Percentiles rank a stretch among this genome's conserved stretches.
These are phyloP conservation scores for Equus przewalskii DNA, from an alignment of 2,113 vertebrate species.

Conservation along the genomic window DNA sequence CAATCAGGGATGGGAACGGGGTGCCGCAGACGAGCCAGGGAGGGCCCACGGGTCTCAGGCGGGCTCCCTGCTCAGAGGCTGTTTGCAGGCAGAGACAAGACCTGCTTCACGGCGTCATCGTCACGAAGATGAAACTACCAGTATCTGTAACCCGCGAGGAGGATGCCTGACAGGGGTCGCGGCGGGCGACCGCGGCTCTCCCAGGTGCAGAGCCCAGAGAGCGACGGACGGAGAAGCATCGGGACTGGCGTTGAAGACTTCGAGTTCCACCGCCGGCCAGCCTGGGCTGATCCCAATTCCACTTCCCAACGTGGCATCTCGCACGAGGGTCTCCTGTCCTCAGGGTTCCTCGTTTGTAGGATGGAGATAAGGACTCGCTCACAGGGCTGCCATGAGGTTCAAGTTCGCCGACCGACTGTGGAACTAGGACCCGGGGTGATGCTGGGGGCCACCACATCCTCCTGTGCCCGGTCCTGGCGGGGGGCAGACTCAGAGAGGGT, in stretches of 20 bases:
- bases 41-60: not conserved
- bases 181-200: not conserved
- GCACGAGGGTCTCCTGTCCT: not conserved
- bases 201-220: not conserved
- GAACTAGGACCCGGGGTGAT: not conserved
- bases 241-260: not conserved
- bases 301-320: rapidly evolving
- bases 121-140: not conserved
- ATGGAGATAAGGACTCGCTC: not conserved
- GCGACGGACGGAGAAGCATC: rapidly evolving
- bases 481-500: not conserved
- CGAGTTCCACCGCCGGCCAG: not conserved
- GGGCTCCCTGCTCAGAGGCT: rapidly evolving
- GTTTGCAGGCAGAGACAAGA: not conserved
- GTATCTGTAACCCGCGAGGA: not conserved
- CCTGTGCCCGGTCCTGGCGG: not conserved
- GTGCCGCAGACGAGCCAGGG: not conserved
- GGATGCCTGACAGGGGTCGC: not conserved
- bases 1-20: not conserved
- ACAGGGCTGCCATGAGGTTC: not conserved
- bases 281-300: not conserved
- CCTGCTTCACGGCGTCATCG: rapidly evolving
- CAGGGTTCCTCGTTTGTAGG: not conserved
- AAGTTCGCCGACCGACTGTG: rapidly evolving
- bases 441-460: not conserved